Base-by-base conservation (phyloP, 2,888 invertebrate genomes). In the Branchinecta sandiegonensis region DNA sequence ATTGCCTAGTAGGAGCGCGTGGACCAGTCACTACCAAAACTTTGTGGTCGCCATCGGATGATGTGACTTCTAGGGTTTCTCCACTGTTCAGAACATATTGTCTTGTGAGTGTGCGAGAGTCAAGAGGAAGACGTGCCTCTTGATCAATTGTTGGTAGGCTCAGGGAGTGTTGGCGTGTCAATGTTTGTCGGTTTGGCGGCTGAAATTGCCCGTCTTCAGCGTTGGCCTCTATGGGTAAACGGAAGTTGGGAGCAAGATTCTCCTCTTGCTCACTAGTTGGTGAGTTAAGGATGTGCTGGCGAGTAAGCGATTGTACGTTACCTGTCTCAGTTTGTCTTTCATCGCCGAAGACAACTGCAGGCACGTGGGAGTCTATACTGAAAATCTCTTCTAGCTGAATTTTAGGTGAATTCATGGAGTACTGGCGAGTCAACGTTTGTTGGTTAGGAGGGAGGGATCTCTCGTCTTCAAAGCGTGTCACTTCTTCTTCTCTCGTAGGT, bases 1-100 rank as follows among this genome's bases (percentile, higher is more conserved):
- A 56, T 56, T 56, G 56, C 56, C 17, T 56, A 56, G 56, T 56
- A 8, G 56, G 56, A 14, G 14, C 56, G n/a, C 56, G 56, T 10
- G n/a, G 14, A 14, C 17, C 56, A 56, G 56, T 56, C 11, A 56
- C 56, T 6, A 37, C 37, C 37, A 37, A 37, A 5, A 37, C 37
- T 37, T 37, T 37, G 37, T 6, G 4, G 37, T 37, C 37, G 8
- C 8, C 56, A 10, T 56, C 56, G 8, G 56, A 8, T 8, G 56
- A n/a, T 9, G 8, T 10, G n/a, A 8, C 56, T 14, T 56, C 10
- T 56, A 14, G 56, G 17, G n/a, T 56, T 56, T 56, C 56, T 14
- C 17, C 17, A 14, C 17, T 17, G 17, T 56, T 56, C 8, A 56
- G 17, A 56, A 56, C 56, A 56, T 56, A 56, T 10, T 56, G 56